Percentiles rank a stretch among this genome's conserved stretches.
These are phyloP conservation scores for Mergus octosetaceus DNA, from an alignment of 2,797 vertebrate species.

Conservation along the genomic window DNA sequence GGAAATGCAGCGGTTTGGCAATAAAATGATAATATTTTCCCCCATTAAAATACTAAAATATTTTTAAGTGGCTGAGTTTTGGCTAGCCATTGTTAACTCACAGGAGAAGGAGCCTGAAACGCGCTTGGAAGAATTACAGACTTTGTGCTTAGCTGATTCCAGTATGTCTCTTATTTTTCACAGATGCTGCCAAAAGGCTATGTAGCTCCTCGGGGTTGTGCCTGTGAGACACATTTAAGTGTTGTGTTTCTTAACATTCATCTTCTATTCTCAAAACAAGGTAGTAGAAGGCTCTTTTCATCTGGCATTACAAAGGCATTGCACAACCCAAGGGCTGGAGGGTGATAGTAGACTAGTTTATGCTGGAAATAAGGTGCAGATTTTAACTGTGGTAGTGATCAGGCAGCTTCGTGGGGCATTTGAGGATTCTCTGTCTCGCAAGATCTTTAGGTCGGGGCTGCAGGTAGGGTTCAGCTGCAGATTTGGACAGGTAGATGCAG, in stretches of 20 bases:
- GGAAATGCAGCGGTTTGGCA: neutral
- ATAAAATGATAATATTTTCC: slow-evolving; percentile 39
- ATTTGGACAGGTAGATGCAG: neutral
- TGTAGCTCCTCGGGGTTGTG: neutral
- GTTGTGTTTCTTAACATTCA: neutral
- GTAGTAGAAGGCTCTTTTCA: neutral
- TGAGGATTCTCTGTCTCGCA: neutral
- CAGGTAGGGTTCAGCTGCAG: neutral
- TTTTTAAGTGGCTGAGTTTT: slow-evolving; percentile 28
- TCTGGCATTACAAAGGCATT: neutral
- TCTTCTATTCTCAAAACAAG: neutral
- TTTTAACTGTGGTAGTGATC: neutral
- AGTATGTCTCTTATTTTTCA: slow-evolving; percentile 11
- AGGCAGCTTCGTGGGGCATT: neutral
- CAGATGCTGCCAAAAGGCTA: neutral
- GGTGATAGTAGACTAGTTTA: neutral
- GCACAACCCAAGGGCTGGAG: neutral
- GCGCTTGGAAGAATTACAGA: neutral
- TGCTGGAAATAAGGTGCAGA: neutral
- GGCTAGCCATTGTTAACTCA: slow-evolving; percentile 6
- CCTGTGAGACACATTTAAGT: neutral
- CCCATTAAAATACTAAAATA: slow-evolving; percentile 12
- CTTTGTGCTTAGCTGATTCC: neutral
- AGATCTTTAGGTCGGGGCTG: neutral
- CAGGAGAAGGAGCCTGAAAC: neutral